These are phyloP conservation scores for Standfussiana lucernea DNA, from an alignment of 2,888 invertebrate genomes.

Conservation along the genomic window DNA sequence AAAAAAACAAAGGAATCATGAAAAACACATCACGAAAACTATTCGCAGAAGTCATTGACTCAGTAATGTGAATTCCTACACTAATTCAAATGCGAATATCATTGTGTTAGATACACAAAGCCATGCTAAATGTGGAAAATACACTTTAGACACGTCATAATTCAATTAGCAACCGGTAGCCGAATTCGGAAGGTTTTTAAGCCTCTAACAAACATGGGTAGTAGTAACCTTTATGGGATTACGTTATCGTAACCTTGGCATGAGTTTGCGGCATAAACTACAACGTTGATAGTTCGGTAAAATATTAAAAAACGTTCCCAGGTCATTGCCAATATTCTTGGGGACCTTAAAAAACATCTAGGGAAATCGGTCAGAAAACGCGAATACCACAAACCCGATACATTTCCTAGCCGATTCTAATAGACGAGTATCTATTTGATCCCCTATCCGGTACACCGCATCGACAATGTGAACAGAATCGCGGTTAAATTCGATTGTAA, in stretches of 20 bases:
- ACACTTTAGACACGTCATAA: constrained; percentile 53
- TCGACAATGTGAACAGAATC: constrained; percentile 38
- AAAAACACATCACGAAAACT: constrained; percentile 35
- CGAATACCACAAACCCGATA: background rate
- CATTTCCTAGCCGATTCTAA: background rate
- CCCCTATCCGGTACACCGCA: constrained; percentile 23
- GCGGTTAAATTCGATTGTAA: constrained; percentile 35
- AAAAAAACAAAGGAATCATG: constrained; percentile 11
- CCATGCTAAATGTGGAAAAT: constrained; percentile 46
- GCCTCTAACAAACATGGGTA: constrained; percentile 20
- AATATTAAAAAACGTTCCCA: background rate
- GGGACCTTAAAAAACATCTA: background rate
- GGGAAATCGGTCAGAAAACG: background rate
- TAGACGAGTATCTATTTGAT: constrained; percentile 8
- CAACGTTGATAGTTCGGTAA: background rate
- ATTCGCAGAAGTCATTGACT: constrained; percentile 49
- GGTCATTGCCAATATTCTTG: background rate
- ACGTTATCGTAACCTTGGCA: constrained; percentile 23
- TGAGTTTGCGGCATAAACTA: constrained; percentile 6
- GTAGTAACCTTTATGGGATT: constrained; percentile 20
- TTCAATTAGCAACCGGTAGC: constrained; percentile 50
- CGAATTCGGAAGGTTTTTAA: constrained; percentile 8
- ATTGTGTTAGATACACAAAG: constrained; percentile 45
- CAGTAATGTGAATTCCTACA: constrained; percentile 30
- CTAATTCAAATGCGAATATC: constrained; percentile 44